Conservation (phyloP, 2,797 vertebrate genomes). For the Yasuhikotakia modesta region DNA sequence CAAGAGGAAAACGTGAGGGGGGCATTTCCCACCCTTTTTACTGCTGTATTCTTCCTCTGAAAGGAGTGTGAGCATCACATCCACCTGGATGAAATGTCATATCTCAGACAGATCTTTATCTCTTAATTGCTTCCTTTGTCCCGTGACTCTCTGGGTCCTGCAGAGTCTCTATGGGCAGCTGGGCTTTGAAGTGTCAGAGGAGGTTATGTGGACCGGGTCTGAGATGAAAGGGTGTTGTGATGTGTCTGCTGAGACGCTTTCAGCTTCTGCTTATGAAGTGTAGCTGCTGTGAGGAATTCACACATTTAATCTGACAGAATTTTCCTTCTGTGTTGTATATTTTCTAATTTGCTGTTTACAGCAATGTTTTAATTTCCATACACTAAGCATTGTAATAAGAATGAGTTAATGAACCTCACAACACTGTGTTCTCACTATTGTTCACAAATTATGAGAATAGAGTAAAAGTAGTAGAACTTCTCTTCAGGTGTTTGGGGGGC, state of each 20-base stretch:
- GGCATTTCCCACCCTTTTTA: slow-evolving; percentile 66
- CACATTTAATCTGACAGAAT: too few species aligned
- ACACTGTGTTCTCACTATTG: too few species aligned
- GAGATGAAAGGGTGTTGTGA: slow-evolving; percentile 52
- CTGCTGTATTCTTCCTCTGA: slow-evolving; percentile 78
- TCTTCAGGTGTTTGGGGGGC: too few species aligned
- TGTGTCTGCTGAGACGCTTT: slow-evolving; percentile 49
- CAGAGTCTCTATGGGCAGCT: slow-evolving; percentile 85
- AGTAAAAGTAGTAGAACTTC: too few species aligned
- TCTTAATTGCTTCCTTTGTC: slow-evolving; percentile 97
- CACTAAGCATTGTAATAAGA: too few species aligned
- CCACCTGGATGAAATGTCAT: slow-evolving; percentile 96
- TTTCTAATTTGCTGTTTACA: too few species aligned
- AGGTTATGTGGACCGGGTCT: slow-evolving; percentile 72
- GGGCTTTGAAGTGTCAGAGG: slow-evolving; percentile 91
- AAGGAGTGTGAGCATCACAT: slow-evolving; percentile 89
- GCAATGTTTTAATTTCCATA: too few species aligned
- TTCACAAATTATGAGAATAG: too few species aligned
- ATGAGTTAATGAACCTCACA: too few species aligned
- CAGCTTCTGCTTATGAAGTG: slow-evolving; percentile 62
- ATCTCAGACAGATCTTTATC: slow-evolving; percentile 95
- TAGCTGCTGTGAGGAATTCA: too few species aligned
- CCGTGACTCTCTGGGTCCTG: slow-evolving; percentile 86
- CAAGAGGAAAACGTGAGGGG: slow-evolving; percentile 41
- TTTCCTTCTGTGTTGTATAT: too few species aligned